A percentile compares a stretch with the other conserved stretches of the same genome.
These are phyloP conservation scores for Lasioglossum figueresi DNA, from an alignment of 2,888 invertebrate species.

Conservation along the genomic window DNA sequence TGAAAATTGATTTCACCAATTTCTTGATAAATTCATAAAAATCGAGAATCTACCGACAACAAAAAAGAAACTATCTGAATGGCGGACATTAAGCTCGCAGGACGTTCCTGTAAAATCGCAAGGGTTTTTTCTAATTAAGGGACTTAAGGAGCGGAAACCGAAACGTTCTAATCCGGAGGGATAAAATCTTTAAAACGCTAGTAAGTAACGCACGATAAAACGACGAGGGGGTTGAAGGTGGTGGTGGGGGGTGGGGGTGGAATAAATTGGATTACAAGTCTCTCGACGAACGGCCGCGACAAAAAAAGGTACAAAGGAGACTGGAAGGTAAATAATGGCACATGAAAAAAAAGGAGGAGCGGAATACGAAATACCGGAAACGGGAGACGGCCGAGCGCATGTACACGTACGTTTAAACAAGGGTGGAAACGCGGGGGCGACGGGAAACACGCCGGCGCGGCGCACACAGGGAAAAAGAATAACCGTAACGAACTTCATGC, in stretches of 20 bases:
- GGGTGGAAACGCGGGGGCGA: conserved; percentile 15
- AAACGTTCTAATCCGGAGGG: background rate
- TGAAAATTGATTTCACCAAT: background rate
- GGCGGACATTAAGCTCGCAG: background rate
- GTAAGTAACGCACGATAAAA: conserved; percentile 4
- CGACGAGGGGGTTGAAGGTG: background rate
- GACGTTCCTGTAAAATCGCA: background rate
- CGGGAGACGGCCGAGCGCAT: conserved; percentile 26
- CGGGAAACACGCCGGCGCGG: conserved; percentile 33
- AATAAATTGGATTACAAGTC: conserved; percentile 53
- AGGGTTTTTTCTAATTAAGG: background rate
- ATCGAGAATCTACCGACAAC: background rate
- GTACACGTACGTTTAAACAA: conserved; percentile 50
- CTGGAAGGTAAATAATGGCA: conserved; percentile 51
- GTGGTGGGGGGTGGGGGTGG: background rate
- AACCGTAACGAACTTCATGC: conserved; percentile 72
- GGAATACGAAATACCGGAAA: conserved; percentile 22
- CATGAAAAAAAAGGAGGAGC: conserved; percentile 11
- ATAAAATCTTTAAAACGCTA: conserved; percentile 15
- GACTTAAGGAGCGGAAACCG: background rate
- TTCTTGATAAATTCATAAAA: background rate
- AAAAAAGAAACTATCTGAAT: background rate
- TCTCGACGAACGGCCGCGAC: conserved; percentile 43
- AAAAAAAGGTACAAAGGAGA: conserved; percentile 45
- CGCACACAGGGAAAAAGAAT: conserved; percentile 57